These are phyloP conservation scores for Melanchra persicariae DNA, from an alignment of 2,888 invertebrate species.

Conservation along the genomic window DNA sequence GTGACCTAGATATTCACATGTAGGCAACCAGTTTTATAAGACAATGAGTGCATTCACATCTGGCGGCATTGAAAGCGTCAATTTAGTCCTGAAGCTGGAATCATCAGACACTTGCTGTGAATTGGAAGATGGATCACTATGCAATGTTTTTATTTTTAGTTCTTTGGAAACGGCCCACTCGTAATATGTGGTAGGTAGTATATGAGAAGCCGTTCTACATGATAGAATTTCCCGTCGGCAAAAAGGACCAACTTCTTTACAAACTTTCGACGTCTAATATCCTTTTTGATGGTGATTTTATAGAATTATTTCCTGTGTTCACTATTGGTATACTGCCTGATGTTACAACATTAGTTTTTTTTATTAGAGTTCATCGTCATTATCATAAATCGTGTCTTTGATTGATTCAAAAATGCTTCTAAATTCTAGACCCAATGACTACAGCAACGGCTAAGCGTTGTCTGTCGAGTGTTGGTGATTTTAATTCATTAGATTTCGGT, in stretches of 20 bases:
- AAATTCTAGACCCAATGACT: no score
- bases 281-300: no score
- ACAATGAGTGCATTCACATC: conserved; percentile 38
- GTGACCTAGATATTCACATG: conserved; percentile 44
- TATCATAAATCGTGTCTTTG: not conserved
- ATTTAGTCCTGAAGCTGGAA: conserved; percentile 31
- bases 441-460: no score
- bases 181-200: not conserved
- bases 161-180: not conserved
- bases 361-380: not conserved
- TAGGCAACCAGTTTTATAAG: conserved; percentile 29
- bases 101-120: conserved; percentile 26
- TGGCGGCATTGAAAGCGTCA: conserved; percentile 18
- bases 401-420: no score
- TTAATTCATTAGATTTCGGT: not conserved
- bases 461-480: not conserved
- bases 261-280: not conserved
- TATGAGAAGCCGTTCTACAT: no score
- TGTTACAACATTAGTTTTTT: no score
- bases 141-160: not conserved
- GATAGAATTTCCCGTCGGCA: not conserved
- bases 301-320: no score
- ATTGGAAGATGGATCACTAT: conserved; percentile 27
- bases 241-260: not conserved
- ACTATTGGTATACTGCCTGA: no score